Conservation (phyloP, 2,888 invertebrate genomes). For the Ophion ventricosus region DNA sequence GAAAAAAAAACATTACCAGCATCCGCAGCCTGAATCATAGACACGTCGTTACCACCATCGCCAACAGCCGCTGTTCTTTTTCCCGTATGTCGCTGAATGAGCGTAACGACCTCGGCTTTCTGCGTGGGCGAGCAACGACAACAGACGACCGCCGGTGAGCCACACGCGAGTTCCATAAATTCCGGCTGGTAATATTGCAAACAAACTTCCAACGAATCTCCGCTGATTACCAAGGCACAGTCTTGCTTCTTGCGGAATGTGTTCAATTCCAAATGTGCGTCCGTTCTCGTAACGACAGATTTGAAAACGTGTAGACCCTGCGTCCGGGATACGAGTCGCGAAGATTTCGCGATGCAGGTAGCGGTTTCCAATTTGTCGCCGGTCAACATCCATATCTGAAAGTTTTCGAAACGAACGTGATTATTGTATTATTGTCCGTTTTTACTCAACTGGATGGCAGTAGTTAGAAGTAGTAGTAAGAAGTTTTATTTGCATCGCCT, state of each 20-base stretch:
- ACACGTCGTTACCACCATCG: constrained; percentile 90
- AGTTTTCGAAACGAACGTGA: not conserved
- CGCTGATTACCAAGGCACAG: constrained; percentile 89
- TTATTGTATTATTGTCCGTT: no score
- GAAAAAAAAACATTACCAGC: constrained; percentile 79
- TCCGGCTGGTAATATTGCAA: constrained; percentile 89
- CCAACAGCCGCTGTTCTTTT: constrained; percentile 86
- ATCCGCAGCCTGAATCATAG: constrained; percentile 89
- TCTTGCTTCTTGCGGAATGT: constrained; percentile 87
- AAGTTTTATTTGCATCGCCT: no score
- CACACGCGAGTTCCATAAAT: constrained; percentile 89
- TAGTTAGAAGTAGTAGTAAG: no score
- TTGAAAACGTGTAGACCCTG: constrained; percentile 92
- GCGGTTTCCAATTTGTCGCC: constrained; percentile 96
- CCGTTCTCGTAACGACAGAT: constrained; percentile 87
- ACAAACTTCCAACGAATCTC: constrained; percentile 89
- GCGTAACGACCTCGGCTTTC: constrained; percentile 88
- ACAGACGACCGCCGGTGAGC: constrained; percentile 90
- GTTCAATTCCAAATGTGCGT: constrained; percentile 87
- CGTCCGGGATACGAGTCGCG: constrained; percentile 92
- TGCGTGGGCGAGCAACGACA: constrained; percentile 91
- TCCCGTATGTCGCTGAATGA: constrained; percentile 87
- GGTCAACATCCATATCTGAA: constrained; percentile 90
- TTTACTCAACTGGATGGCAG: no score
- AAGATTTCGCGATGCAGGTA: constrained; percentile 98